Conservation (phyloP, 1,140 invertebrate genomes). For the Macrosteles quadrilineatus region DNA sequence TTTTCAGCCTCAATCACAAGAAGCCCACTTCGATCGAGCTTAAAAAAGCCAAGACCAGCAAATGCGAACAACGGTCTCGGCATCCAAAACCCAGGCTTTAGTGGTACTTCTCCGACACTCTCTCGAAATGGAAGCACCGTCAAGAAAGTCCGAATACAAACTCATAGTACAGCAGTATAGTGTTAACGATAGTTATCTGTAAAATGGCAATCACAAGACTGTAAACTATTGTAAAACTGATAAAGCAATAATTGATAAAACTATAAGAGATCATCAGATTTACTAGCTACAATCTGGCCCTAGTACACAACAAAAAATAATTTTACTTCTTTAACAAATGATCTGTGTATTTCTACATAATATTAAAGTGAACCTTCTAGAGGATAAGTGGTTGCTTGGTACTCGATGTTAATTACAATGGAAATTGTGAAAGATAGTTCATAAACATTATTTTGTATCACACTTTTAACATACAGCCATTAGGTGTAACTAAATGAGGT, state of each 20-base stretch:
- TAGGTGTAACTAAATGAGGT: no score
- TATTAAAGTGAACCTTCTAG: no score
- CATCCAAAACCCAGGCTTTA: slow-evolving; percentile 84
- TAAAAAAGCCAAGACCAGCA: slow-evolving; percentile 74
- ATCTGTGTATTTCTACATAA: no score
- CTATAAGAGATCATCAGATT: neutral
- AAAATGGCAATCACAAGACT: neutral
- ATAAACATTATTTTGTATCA: no score
- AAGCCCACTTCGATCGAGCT: slow-evolving; percentile 76
- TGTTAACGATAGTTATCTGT: neutral
- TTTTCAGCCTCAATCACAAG: no score
- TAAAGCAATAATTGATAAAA: neutral
- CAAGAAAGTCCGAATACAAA: slow-evolving; percentile 86
- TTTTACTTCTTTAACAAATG: no score
- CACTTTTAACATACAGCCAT: no score
- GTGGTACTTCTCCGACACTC: slow-evolving; percentile 74
- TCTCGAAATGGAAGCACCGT: slow-evolving; percentile 74
- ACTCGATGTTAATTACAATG: no score
- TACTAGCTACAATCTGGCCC: no score
- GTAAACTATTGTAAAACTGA: neutral
- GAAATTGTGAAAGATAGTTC: no score
- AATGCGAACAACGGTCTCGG: slow-evolving; percentile 61
- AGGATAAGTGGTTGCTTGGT: no score
- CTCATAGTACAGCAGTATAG: slow-evolving; percentile 78
- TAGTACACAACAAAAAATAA: no score